Evolutionary conservation across 2,113 vertebrate species (phyloP).

Genomic region (Taurulus bubalis): DNA sequence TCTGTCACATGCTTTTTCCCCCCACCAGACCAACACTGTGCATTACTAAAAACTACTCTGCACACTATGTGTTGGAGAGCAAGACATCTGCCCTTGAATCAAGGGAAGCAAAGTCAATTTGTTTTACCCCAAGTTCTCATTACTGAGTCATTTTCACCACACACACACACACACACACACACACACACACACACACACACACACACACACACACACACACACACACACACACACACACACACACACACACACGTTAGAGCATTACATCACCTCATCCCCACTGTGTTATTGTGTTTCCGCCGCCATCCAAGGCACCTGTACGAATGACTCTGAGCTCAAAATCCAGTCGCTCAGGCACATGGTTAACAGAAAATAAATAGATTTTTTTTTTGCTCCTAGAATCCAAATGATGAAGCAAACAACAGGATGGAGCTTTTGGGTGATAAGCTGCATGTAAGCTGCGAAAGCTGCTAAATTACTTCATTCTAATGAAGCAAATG

Average conservation of each 20-base stretch:
- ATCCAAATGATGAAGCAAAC: slow-evolving; percentile 53
- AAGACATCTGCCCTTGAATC: slow-evolving; percentile 30
- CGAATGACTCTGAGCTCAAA: slow-evolving; percentile 20
- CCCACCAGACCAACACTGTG: neutral
- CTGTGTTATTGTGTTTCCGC: slow-evolving; percentile 33
- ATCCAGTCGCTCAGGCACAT: slow-evolving; percentile 2
- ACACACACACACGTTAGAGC: slow-evolving; percentile 13
- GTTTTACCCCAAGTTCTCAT: slow-evolving; percentile 26
- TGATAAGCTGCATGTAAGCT: slow-evolving; percentile 58
- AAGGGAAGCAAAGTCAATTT: slow-evolving; percentile 34
- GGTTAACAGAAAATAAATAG: slow-evolving; percentile 40
- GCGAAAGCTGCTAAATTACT: slow-evolving; percentile 49
- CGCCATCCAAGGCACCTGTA: slow-evolving; percentile 11
- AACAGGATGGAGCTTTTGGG: slow-evolving; percentile 42
- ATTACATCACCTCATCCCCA: slow-evolving; percentile 7
- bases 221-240: slow-evolving; percentile 18
- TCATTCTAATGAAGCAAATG: slow-evolving; percentile 50
- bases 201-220: slow-evolving; percentile 21
- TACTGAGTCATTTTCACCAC: slow-evolving; percentile 22
- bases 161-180: slow-evolving; percentile 33
- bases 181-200: slow-evolving; percentile 18
- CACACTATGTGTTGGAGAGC: neutral
- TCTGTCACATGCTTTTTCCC: neutral
- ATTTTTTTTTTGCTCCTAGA: slow-evolving; percentile 13
- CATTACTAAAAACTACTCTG: slow-evolving; percentile 9